Percentiles rank a stretch among this genome's conserved stretches.
phyloP scores from a whole-genome alignment of 2,797 vertebrate species.

The Cygnus olor region DNA sequence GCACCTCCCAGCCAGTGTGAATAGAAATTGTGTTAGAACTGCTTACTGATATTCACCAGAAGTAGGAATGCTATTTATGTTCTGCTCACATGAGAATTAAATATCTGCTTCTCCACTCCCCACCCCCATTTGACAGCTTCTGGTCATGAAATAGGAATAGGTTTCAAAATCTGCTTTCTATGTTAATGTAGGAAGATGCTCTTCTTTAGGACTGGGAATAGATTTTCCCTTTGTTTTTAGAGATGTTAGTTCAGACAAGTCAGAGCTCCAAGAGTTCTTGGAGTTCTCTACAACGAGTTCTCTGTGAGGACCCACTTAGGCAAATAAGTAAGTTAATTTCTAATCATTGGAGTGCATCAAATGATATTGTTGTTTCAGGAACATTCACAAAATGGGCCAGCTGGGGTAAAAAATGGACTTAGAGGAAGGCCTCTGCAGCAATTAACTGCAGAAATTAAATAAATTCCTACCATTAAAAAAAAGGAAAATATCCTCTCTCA shows the following conservation, averaged over 20 bases:
- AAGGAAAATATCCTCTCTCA: not conserved
- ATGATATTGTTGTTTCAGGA: not conserved
- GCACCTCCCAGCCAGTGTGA: rapidly evolving
- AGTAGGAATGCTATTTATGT: not conserved
- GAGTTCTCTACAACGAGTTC: not conserved
- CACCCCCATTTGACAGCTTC: not conserved
- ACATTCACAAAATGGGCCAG: not conserved
- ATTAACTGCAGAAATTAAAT: not conserved
- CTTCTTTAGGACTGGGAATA: not conserved
- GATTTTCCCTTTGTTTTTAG: not conserved
- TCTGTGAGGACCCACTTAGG: not conserved
- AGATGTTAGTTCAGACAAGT: not conserved
- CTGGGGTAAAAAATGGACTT: not conserved
- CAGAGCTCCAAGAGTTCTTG: not conserved
- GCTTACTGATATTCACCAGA: not conserved
- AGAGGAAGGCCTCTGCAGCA: not conserved
- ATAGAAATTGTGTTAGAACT: not conserved
- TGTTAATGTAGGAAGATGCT: not conserved
- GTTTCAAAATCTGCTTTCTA: not conserved
- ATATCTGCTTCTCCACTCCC: rapidly evolving
- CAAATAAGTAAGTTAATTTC: not conserved
- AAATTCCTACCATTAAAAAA: not conserved
- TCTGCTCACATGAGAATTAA: not conserved
- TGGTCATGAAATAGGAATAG: not conserved
- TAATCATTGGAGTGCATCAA: not conserved